Base-by-base conservation (phyloP, 2,797 vertebrate genomes). In the Danio choprae region DNA sequence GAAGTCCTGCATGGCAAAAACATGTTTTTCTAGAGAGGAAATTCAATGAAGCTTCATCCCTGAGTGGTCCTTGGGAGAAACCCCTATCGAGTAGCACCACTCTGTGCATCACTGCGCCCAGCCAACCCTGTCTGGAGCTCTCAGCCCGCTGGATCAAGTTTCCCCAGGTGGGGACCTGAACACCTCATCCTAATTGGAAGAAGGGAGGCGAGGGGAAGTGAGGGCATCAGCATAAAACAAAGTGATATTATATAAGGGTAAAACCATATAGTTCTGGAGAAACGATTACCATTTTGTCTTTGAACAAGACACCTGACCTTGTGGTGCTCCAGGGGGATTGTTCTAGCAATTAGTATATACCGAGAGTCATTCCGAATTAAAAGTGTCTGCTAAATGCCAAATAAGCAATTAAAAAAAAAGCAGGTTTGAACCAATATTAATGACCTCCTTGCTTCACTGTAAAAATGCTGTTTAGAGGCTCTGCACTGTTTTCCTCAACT, bases 21-120 rank as follows among this genome's bases (percentile, higher is more conserved):
- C 77, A 75, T 59, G 65, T 59, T 40, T 72, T 74, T 59, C 48
- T 22, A 75, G 81, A 77, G 84, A 86, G 60, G 86, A 90, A 91
- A 89, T 87, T 87, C 89, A 90, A 92, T 90, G 88, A 79, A 85
- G 90, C 88, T 87, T 84, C 87, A 65, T 64, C 59, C 69, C 69
- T 38, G 12, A 65, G 77, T 20, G n/a, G 59, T 55, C n/a, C 20
- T 13, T 7, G 8, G 53, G 73, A 55, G 63, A 80, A 80, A 69
- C 79, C 79, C 70, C 79, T 88, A 90, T 91, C 88, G 89, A 83
- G 84, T 90, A 89, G 84, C 90, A 84, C 84, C 81, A 83, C 85
- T 85, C 88, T 84, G 80, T 79, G 84, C 89, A 86, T 91, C 87
- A 88, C 87, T 89, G 87, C 89, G 88, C 53, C 77, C 81, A 73